Conservation (phyloP, 2,113 vertebrate species). For the Prunella himalayana region DNA sequence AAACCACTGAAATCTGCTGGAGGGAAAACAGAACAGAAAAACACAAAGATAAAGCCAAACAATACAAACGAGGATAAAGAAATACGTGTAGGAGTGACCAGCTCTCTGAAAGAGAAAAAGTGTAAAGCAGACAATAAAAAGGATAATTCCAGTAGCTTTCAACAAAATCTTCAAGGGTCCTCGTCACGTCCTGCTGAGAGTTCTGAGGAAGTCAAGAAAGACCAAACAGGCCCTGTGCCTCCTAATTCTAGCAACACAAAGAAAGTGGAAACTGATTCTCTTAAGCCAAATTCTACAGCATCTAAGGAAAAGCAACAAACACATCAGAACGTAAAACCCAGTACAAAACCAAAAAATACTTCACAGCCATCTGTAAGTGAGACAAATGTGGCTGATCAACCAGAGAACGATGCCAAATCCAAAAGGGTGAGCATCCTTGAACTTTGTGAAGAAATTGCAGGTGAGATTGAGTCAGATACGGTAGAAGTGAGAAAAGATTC, state of each 20-base stretch:
- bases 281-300: conserved; percentile 18
- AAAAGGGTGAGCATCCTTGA: conserved; percentile 92
- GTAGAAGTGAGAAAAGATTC: conserved; percentile 85
- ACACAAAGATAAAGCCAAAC: conserved; percentile 46
- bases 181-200: not conserved
- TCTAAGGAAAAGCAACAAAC: conserved; percentile 50
- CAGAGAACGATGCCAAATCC: conserved; percentile 59
- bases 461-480: conserved; percentile 95
- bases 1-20: conserved; percentile 52
- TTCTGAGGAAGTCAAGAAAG: conserved; percentile 18
- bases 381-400: not conserved
- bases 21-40: conserved; percentile 46
- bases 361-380: conserved; percentile 51
- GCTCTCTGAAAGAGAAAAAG: conserved; percentile 62
- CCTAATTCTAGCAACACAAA: conserved; percentile 1
- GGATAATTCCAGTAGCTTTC: not conserved
- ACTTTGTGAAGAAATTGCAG: conserved; percentile 95
- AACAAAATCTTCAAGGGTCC: not conserved
- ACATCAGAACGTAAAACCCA: conserved; percentile 43
- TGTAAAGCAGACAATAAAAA: conserved; percentile 41
- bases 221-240: not conserved
- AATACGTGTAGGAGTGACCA: conserved; percentile 5
- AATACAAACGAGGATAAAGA: conserved; percentile 15
- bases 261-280: conserved; percentile 19
- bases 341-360: conserved; percentile 56